phyloP scores from a whole-genome alignment of 2,113 vertebrate genomes.

The Vidua chalybeata region DNA sequence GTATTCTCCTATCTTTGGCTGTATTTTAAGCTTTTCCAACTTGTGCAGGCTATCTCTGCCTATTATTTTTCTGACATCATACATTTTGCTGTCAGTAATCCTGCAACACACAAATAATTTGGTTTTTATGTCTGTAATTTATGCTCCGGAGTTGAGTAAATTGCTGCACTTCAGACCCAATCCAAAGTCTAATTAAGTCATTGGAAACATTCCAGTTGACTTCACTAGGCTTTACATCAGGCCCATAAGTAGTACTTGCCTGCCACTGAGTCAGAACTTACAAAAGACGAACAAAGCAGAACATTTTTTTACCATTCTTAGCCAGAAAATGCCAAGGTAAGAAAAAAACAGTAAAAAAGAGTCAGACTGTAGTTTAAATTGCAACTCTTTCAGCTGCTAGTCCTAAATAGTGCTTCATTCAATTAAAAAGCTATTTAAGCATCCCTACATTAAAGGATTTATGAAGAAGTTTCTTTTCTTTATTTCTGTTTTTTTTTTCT shows the following conservation, averaged over 20 bases:
- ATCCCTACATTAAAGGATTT: not conserved
- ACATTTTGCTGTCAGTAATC: slow-evolving; percentile 61
- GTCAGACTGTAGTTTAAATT: not conserved
- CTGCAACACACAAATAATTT: slow-evolving; percentile 65
- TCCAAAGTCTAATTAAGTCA: slow-evolving; percentile 50
- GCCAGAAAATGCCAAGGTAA: not conserved
- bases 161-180: slow-evolving; percentile 56
- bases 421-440: not conserved
- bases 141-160: slow-evolving; percentile 50
- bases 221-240: slow-evolving; percentile 57
- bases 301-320: not conserved
- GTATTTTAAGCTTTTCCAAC: slow-evolving; percentile 47
- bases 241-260: slow-evolving; percentile 22
- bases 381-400: not conserved
- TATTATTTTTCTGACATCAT: slow-evolving; percentile 69
- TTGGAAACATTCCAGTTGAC: slow-evolving; percentile 61
- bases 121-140: slow-evolving; percentile 59
- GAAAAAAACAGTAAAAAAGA: not conserved
- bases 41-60: slow-evolving; percentile 42
- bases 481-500: not conserved
- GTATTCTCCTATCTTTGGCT: slow-evolving; percentile 15
- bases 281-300: slow-evolving; percentile 21
- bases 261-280: slow-evolving; percentile 32
- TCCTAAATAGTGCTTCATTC: not conserved
- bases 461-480: not conserved